A percentile compares a stretch with the other conserved stretches of the same genome.
Evolutionary conservation across 53 echinoderm and acorn worm species (phyloP).

Genomic region (Zoroaster sp.): DNA sequence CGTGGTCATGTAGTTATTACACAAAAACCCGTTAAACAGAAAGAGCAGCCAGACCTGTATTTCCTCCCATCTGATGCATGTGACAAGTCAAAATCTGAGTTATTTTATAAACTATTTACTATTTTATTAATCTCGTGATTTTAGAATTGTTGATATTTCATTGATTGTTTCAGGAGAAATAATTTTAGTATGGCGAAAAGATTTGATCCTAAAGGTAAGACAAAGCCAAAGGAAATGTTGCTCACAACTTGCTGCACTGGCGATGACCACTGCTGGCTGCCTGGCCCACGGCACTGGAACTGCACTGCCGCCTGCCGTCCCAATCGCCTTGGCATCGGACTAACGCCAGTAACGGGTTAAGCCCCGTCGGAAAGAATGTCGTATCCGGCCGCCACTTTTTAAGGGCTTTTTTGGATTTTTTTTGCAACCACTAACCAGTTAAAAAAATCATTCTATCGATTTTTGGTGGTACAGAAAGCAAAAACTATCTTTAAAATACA

Average conservation of each 20-base stretch:
- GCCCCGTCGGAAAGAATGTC: background rate
- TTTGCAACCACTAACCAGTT: too few relatives aligned
- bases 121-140: background rate
- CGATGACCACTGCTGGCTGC: too few relatives aligned
- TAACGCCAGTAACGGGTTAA: too few relatives aligned
- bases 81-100: too few relatives aligned
- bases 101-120: too few relatives aligned
- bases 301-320: too few relatives aligned
- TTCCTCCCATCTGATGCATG: too few relatives aligned
- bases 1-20: background rate
- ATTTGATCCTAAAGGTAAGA: background rate
- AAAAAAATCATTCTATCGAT: too few relatives aligned
- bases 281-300: background rate
- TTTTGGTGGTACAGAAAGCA: too few relatives aligned
- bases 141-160: background rate
- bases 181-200: background rate
- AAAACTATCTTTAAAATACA: too few relatives aligned
- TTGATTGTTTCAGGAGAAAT: background rate
- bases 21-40: background rate
- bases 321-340: background rate
- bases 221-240: background rate
- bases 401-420: too few relatives aligned
- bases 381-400: background rate
- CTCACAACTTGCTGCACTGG: too few relatives aligned
- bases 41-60: background rate